A percentile compares a stretch with the other conserved stretches of the same genome.
Conservation (phyloP, 2,888 invertebrate species). For the Norana najaformis region DNA sequence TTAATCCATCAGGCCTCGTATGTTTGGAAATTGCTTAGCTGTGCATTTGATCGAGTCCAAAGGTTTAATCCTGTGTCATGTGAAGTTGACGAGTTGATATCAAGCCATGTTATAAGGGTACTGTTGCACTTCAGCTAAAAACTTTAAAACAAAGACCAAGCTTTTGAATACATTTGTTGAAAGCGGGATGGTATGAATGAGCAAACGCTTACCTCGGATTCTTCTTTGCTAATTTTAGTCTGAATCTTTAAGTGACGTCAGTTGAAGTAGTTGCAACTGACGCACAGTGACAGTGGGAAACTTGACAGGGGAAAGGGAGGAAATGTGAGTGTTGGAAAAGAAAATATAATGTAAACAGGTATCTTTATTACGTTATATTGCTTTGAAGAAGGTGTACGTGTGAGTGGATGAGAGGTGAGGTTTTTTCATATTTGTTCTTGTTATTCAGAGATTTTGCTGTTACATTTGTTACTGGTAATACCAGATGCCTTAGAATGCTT, state of each 20-base stretch:
- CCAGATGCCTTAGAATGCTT: not conserved
- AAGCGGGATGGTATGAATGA: not conserved
- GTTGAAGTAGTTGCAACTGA: not conserved
- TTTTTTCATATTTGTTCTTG: not conserved
- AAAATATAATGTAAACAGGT: no score
- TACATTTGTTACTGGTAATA: not conserved
- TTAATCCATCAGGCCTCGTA: no score
- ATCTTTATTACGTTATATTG: no score
- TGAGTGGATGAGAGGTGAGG: not conserved
- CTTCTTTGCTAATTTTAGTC: not conserved
- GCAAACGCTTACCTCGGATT: not conserved
- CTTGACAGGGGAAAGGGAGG: no score
- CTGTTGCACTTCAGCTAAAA: no score
- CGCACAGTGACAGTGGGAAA: not conserved
- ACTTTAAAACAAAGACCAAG: no score
- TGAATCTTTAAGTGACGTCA: not conserved
- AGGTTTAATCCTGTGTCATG: no score
- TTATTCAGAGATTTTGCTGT: not conserved
- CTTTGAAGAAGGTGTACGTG: not conserved
- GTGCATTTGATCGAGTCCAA: no score
- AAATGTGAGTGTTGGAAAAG: not conserved
- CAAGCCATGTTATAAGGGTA: no score
- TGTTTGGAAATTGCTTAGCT: no score
- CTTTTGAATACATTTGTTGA: not conserved
- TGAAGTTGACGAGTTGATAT: no score